These are phyloP conservation scores for roundworm (Caenorhabditis elegans) DNA, from an alignment of 1,140 invertebrate genomes.

Conservation along the genomic window DNA sequence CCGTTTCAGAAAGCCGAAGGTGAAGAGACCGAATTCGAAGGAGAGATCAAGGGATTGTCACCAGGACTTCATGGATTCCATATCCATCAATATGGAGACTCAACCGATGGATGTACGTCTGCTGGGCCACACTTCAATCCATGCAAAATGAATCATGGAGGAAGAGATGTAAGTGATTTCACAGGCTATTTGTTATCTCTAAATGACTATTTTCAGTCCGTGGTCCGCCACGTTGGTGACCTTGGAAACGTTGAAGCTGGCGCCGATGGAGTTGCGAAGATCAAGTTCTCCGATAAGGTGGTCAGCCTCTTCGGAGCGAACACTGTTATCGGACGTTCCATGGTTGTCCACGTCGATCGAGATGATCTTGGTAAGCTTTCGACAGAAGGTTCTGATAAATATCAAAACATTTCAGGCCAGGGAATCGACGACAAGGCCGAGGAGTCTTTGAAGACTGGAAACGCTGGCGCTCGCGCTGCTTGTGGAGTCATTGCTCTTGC, in stretches of 20 bases:
- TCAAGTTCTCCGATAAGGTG: conserved; percentile 77
- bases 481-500: conserved; percentile 84
- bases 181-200: not conserved
- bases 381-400: not conserved
- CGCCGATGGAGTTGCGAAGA: conserved; percentile 72
- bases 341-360: conserved; percentile 79
- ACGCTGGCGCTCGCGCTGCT: conserved; percentile 89
- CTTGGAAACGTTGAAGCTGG: conserved; percentile 75
- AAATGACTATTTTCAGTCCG: conserved; percentile 67
- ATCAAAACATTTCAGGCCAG: conserved; percentile 68
- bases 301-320: conserved; percentile 72
- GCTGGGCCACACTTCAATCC: conserved; percentile 96
- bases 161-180: conserved; percentile 73
- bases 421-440: conserved; percentile 88
- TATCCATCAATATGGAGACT: conserved; percentile 93
- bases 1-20: conserved; percentile 40
- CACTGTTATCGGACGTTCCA: conserved; percentile 61
- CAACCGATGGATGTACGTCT: conserved; percentile 90
- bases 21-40: conserved; percentile 69
- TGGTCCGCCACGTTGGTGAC: conserved; percentile 82
- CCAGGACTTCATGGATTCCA: conserved; percentile 86
- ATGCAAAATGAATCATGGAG: conserved; percentile 79
- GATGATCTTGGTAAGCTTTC: conserved; percentile 87
- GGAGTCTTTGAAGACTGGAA: conserved; percentile 80
- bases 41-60: conserved; percentile 75